These are phyloP conservation scores for Arvicanthis niloticus DNA, from an alignment of 2,113 vertebrate species.

Conservation along the genomic window DNA sequence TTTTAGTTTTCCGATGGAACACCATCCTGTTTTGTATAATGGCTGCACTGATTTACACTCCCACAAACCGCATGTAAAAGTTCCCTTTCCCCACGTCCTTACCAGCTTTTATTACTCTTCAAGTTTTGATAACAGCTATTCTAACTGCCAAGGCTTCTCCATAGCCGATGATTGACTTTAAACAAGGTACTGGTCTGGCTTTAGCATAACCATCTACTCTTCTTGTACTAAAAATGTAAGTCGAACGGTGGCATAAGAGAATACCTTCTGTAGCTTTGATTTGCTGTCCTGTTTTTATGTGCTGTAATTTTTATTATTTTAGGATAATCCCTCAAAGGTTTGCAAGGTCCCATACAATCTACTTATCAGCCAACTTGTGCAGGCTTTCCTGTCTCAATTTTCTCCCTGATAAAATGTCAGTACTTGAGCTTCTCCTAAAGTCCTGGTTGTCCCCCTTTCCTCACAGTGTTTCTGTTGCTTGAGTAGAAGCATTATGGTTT, in stretches of 20 bases:
- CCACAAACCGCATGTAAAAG: background rate
- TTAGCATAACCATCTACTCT: background rate
- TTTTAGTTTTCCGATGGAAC: background rate
- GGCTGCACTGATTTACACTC: background rate
- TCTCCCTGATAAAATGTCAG: background rate
- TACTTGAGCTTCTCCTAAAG: background rate
- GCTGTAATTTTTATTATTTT: background rate
- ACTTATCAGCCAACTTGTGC: background rate
- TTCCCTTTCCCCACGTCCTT: background rate
- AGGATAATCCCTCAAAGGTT: slow-evolving; percentile 27
- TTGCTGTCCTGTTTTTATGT: slow-evolving; percentile 5
- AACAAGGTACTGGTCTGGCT: background rate
- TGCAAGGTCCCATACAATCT: background rate
- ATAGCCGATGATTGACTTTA: background rate
- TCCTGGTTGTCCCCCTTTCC: background rate
- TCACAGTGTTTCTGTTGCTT: background rate
- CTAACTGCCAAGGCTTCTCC: background rate
- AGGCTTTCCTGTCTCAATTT: background rate
- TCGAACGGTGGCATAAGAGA: background rate
- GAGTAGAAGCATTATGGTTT: too few relatives aligned
- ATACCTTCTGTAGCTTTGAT: background rate
- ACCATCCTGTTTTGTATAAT: background rate
- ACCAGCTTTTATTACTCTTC: background rate
- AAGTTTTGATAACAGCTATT: background rate
- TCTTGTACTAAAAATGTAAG: background rate